Conservation (phyloP, 1,140 invertebrate species). For the fruit fly (Drosophila melanogaster) region Release_6_plus_ISO1_MT NT_037436.4:1609001-1609500, state of each 20-base stretch:
- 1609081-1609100: slow-evolving; percentile 65
- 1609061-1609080: slow-evolving; percentile 49
- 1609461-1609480: slow-evolving; percentile 19
- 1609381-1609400: slow-evolving; percentile 61
- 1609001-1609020: neutral
- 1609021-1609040: neutral
- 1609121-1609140: slow-evolving; percentile 75
- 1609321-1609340: slow-evolving; percentile 14
- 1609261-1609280: neutral
- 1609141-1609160: slow-evolving; percentile 31
- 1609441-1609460: slow-evolving; percentile 8
- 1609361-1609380: slow-evolving; percentile 53
- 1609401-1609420: slow-evolving; percentile 68
- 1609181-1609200: slow-evolving; percentile 54
- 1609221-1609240: slow-evolving; percentile 73
- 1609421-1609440: slow-evolving; percentile 23
- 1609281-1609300: too few species aligned
- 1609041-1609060: slow-evolving; percentile 18
- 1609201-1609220: slow-evolving; percentile 67
- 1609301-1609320: slow-evolving; percentile 29
- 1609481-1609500: slow-evolving; percentile 8
- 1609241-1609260: slow-evolving; percentile 47
- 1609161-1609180: slow-evolving; percentile 63
- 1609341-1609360: slow-evolving; percentile 34
- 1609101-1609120: slow-evolving; percentile 69